These are phyloP conservation scores for Chrysolina oricalcia DNA, from an alignment of 2,888 invertebrate species.

Conservation along the genomic window DNA sequence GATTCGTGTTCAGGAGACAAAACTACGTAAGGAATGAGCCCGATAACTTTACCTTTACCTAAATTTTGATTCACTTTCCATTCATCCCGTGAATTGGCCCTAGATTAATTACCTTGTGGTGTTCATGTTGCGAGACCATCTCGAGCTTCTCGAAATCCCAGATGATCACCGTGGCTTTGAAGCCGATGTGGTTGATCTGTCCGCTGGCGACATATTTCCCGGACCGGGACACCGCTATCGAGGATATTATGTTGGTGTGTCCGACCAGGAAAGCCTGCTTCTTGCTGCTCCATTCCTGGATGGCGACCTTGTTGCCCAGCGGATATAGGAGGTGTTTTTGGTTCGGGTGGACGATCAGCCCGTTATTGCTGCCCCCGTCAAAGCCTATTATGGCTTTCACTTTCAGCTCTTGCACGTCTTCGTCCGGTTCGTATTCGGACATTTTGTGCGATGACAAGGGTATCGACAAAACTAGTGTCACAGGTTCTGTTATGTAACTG, in stretches of 20 bases:
- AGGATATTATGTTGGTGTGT: slow-evolving; percentile 86
- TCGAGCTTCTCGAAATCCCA: slow-evolving; percentile 86
- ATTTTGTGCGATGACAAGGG: background rate
- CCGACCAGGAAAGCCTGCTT: slow-evolving; percentile 85
- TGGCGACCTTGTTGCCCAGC: slow-evolving; percentile 85
- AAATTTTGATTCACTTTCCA: too few relatives aligned
- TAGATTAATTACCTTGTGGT: slow-evolving; percentile 75
- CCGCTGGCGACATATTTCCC: slow-evolving; percentile 92
- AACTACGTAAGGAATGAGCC: too few relatives aligned
- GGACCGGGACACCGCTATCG: slow-evolving; percentile 82
- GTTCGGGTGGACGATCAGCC: slow-evolving; percentile 83
- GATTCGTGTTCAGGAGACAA: too few relatives aligned
- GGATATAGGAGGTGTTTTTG: slow-evolving; percentile 83
- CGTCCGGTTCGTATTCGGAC: slow-evolving; percentile 50
- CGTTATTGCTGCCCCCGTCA: slow-evolving; percentile 78
- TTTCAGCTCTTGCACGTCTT: slow-evolving; percentile 77
- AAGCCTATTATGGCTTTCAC: slow-evolving; percentile 85
- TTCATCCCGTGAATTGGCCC: too few relatives aligned
- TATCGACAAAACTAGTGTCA: slow-evolving; percentile 8
- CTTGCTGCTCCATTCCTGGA: slow-evolving; percentile 80
- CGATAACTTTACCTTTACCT: too few relatives aligned
- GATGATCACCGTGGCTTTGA: slow-evolving; percentile 88
- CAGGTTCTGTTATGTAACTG: background rate
- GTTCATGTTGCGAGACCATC: slow-evolving; percentile 81
- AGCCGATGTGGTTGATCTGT: slow-evolving; percentile 92